Evolutionary conservation across 2,797 vertebrate genomes (phyloP).

Genomic region (Kryptopterus vitreolus): DNA sequence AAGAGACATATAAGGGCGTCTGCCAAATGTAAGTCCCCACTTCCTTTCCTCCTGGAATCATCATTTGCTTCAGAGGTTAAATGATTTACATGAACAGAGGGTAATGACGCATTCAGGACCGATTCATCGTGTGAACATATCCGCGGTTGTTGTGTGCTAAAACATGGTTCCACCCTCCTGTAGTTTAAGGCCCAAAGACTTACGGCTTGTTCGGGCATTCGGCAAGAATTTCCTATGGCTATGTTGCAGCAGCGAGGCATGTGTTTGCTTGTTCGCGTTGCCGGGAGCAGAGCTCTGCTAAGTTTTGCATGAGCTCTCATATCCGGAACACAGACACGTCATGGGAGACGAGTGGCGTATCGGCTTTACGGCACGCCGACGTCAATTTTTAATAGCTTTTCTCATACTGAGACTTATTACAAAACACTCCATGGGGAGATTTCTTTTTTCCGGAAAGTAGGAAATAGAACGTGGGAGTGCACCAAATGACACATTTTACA

Average conservation of each 20-base stretch:
- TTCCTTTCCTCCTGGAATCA: neutral
- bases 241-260: neutral
- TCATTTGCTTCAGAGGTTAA: neutral
- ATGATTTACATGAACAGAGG: neutral
- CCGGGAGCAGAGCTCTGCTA: neutral
- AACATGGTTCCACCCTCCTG: neutral
- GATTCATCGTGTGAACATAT: neutral
- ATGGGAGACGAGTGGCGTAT: neutral
- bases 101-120: neutral
- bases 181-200: too few species aligned
- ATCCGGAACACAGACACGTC: neutral
- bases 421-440: neutral
- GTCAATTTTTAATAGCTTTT: neutral
- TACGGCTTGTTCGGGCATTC: conserved; percentile 5
- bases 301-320: neutral
- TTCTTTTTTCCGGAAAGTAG: neutral
- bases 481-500: neutral
- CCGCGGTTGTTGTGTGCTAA: neutral
- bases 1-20: too few species aligned
- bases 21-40: too few species aligned
- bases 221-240: neutral
- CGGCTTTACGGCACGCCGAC: neutral
- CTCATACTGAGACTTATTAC: neutral
- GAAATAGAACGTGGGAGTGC: neutral
- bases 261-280: neutral